Percentiles rank a stretch among this genome's conserved stretches.
These are phyloP conservation scores for Sebastes iracundus DNA, from an alignment of 2,797 vertebrate genomes.

Conservation along the genomic window DNA sequence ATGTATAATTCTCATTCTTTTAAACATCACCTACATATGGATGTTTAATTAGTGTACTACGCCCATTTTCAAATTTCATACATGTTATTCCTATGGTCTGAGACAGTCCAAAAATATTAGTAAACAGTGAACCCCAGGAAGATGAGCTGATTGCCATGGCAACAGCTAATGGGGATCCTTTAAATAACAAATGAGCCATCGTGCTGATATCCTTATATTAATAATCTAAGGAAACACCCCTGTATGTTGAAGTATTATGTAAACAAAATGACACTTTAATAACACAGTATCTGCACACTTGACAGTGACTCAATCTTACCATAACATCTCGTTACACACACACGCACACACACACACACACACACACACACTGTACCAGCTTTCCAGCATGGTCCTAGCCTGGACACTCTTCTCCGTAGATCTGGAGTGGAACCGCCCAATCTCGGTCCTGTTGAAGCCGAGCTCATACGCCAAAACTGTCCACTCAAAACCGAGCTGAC, in stretches of 20 bases:
- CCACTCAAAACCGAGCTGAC: constrained; percentile 86
- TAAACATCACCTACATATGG: background rate
- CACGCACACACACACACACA: background rate
- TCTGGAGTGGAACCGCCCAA: constrained; percentile 77
- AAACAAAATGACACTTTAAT: background rate
- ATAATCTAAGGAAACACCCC: background rate
- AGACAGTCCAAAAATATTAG: no score
- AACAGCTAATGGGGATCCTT: background rate
- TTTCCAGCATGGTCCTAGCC: constrained; percentile 85
- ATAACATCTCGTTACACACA: background rate
- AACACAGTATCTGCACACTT: background rate
- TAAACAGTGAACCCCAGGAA: background rate
- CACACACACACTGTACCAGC: constrained; percentile 72
- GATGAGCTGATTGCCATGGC: background rate
- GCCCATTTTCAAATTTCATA: no score
- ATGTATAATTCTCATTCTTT: no score
- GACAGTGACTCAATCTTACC: background rate
- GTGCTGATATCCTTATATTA: background rate
- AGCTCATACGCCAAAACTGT: constrained; percentile 81
- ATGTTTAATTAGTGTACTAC: background rate
- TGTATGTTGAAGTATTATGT: background rate
- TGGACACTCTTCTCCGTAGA: constrained; percentile 79
- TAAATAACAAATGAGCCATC: background rate
- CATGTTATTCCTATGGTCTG: no score
- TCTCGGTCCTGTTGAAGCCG: constrained; percentile 83